Percentiles rank a stretch among this genome's conserved stretches.
Evolutionary conservation across 2,797 vertebrate genomes (phyloP).

Genomic region (Liparis tanakae): DNA sequence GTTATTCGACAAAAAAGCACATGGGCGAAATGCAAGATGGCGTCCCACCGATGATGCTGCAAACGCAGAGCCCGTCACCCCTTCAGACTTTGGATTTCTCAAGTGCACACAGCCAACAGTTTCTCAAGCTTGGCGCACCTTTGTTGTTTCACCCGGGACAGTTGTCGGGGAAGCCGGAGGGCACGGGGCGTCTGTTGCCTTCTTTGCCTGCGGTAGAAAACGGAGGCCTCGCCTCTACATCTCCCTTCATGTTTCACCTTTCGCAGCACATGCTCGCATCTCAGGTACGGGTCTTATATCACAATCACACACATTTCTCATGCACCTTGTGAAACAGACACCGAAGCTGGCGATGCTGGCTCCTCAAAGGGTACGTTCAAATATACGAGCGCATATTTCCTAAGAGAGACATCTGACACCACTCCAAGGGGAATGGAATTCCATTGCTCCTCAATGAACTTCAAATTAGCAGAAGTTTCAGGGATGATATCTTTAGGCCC

Average conservation of each 20-base stretch:
- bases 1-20: conserved; percentile 67
- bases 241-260: conserved; percentile 88
- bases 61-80: conserved; percentile 80
- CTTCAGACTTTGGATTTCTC: conserved; percentile 87
- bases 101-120: conserved; percentile 83
- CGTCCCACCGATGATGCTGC: conserved; percentile 79
- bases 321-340: not conserved
- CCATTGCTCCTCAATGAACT: not conserved
- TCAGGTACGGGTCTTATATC: conserved; percentile 83
- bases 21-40: conserved; percentile 79
- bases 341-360: not conserved
- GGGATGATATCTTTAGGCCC: not conserved
- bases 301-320: not conserved
- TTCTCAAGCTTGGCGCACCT: conserved; percentile 86
- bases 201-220: conserved; percentile 86
- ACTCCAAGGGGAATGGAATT: not conserved
- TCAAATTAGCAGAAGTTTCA: not conserved
- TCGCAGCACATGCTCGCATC: conserved; percentile 90
- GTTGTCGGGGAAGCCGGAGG: conserved; percentile 83
- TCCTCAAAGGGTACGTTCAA: not conserved
- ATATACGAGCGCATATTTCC: not conserved
- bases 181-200: conserved; percentile 86
- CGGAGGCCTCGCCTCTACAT: conserved; percentile 81
- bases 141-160: conserved; percentile 88
- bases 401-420: not conserved